These are phyloP conservation scores for Chelmon rostratus DNA, from an alignment of 2,797 vertebrate genomes.

Conservation along the genomic window DNA sequence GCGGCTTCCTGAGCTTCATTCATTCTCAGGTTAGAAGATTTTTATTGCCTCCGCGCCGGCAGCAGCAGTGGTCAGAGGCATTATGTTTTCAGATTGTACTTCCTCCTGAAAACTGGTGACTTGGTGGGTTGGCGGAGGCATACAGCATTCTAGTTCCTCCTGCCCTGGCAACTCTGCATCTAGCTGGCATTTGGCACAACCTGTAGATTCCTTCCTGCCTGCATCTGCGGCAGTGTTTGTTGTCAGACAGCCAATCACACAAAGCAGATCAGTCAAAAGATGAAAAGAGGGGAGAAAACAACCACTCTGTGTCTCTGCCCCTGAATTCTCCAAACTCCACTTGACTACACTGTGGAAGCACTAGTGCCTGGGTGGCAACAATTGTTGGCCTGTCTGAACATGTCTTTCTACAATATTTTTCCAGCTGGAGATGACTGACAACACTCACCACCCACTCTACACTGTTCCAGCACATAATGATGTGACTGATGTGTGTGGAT, in stretches of 20 bases:
- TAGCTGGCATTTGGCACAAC: conserved; percentile 55
- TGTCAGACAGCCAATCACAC: conserved; percentile 60
- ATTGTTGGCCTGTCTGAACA: conserved; percentile 66
- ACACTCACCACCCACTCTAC: conserved; percentile 72
- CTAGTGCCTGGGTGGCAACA: conserved; percentile 58
- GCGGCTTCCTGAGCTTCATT: conserved; percentile 22
- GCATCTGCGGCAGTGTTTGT: conserved; percentile 44
- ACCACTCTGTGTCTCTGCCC: conserved; percentile 48
- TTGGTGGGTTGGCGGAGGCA: no score
- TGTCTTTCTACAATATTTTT: conserved; percentile 54
- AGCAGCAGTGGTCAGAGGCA: no score
- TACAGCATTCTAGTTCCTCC: not conserved
- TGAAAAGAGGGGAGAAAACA: conserved; percentile 57
- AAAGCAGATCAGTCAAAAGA: conserved; percentile 50
- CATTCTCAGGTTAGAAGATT: conserved; percentile 4
- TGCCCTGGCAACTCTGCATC: conserved; percentile 30
- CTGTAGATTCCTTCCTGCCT: conserved; percentile 48
- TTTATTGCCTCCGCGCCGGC: not conserved
- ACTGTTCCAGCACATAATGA: conserved; percentile 73
- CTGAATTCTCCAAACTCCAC: conserved; percentile 62
- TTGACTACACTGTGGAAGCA: conserved; percentile 59
- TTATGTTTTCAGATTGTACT: no score
- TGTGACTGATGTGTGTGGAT: conserved; percentile 74
- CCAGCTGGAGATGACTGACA: conserved; percentile 72
- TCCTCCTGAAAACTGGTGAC: no score